Evolutionary conservation across 2,113 vertebrate species (phyloP), one percentile per base, ranked within the genome.

Genomic region (Collichthys lucidus): DNA sequence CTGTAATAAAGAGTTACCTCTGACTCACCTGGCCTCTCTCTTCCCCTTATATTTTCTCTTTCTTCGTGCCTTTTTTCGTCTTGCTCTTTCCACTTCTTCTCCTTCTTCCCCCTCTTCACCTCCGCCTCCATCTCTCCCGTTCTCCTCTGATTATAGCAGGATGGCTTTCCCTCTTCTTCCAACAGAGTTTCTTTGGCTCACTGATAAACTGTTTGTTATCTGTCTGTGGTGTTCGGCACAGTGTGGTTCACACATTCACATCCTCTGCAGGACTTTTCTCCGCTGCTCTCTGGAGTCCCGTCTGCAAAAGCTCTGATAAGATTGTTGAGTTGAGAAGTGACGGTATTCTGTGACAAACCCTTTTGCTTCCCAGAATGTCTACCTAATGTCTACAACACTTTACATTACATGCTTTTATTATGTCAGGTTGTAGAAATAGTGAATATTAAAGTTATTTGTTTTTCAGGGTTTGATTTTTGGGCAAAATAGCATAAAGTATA

Each of bases 281-380:
- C 4, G 71, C 68, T 3, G 61, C 83, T 71, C 83, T 86, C 86
- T 65, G 78, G 80, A 88, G 79, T 81, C 81, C 79, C 69, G 70
- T 84, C 85, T 86, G 89, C 84, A 74, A 4, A 29, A n/a, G 79
- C 82, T 53, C 64, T 65, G 90, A 91, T 91, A 92, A 92, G 86
- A 88, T 74, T 86, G 77, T 80, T 5, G 50, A 42, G 72, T 50
- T 0, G 66, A 85, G 68, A 19, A 60, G 77, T 8, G 60, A 44
- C 26, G 0, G 12, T 49, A 0, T 50, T 62, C n/a, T 60, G 42
- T 35, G 19, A 50, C 11, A 66, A 74, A 69, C 69, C 73, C 26
- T 42, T 12, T 29, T 17, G 56, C 56, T 22, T 19, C 16, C 10
- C 1, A 24, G 19, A 46, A 61, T 17, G 19, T 35, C 40, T n/a